These are phyloP conservation scores for Nyctibius grandis DNA, from an alignment of 2,797 vertebrate genomes.

Conservation along the genomic window DNA sequence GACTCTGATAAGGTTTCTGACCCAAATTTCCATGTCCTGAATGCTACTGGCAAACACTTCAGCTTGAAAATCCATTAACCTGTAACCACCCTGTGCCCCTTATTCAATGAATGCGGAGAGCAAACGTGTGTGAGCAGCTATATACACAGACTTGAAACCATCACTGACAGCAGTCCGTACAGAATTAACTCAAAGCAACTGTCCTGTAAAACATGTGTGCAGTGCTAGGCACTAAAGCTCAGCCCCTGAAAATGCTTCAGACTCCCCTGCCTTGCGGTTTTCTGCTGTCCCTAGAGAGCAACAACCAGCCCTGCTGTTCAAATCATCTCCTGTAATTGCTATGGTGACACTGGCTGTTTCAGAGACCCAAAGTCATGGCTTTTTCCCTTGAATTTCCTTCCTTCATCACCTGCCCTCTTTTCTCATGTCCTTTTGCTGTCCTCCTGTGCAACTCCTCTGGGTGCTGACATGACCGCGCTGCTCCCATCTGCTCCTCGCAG, in stretches of 20 bases:
- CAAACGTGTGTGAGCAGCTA: constrained; percentile 35
- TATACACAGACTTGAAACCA: constrained; percentile 2
- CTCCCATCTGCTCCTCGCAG: neutral
- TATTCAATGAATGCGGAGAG: neutral
- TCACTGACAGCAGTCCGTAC: constrained; percentile 6
- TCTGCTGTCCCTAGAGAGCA: neutral
- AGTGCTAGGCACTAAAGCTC: neutral
- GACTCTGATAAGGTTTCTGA: constrained; percentile 25
- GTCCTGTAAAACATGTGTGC: constrained; percentile 2
- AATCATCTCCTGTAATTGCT: neutral
- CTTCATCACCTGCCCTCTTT: neutral
- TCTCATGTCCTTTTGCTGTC: neutral
- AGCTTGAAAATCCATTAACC: constrained; percentile 59
- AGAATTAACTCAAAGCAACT: constrained; percentile 49
- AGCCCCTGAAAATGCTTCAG: neutral
- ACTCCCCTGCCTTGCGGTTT: neutral
- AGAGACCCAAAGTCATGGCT: neutral
- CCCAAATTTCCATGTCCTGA: constrained; percentile 7
- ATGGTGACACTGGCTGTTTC: neutral
- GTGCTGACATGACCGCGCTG: neutral
- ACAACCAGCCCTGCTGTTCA: neutral
- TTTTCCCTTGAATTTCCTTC: neutral
- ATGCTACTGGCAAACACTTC: constrained; percentile 12
- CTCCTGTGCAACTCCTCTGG: neutral
- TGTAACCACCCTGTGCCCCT: neutral